Evolutionary conservation across 2,888 invertebrate genomes (phyloP), one percentile per base, ranked within the genome.

Genomic region (Pachydiplax longipennis): DNA sequence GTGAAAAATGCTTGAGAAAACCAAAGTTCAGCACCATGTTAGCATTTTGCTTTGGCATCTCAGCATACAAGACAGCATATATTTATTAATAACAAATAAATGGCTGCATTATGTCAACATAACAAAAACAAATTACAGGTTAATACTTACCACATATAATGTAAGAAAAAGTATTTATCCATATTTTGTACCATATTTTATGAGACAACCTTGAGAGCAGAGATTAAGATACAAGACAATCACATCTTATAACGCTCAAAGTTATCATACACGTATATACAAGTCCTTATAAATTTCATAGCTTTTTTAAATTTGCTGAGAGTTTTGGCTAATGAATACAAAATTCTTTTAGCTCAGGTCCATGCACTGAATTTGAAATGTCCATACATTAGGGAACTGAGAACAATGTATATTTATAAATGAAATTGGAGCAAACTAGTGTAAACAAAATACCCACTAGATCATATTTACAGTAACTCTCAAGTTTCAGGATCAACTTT

Each of bases 111-210:
- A 87, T 87, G 18, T 65, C 37, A 87, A 87, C 87, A 65, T 65
- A 87, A 87, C 87, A 87, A 61, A 87, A 87, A 87, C 87, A 87
- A 87, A 58, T 61, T 87, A 22, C 61, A 65, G 22, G 37, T 87
- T 65, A 87, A 87, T 87, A 87, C 87, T 87, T 87, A 87, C 87
- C 87, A 37, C 87, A 87, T n/a, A 87, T 61, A 87, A 87, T 87
- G 61, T 87, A 87, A 61, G 87, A 87, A 87, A 87, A 53, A 87
- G 37, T 87, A 87, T 65, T 35, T 65, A 37, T 87, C 87, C 87
- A 87, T 61, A 87, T 37, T 37, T 87, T 87, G 87, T 87, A 87
- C 87, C 87, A 87, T 87, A 87, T 87, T 87, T 87, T 61, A 61
- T 87, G 61, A 61, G 87, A 87, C 31, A 65, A 87, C 58, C n/a